These are phyloP conservation scores for Encarsia formosa DNA, from an alignment of 2,888 invertebrate species.

Conservation along the genomic window DNA sequence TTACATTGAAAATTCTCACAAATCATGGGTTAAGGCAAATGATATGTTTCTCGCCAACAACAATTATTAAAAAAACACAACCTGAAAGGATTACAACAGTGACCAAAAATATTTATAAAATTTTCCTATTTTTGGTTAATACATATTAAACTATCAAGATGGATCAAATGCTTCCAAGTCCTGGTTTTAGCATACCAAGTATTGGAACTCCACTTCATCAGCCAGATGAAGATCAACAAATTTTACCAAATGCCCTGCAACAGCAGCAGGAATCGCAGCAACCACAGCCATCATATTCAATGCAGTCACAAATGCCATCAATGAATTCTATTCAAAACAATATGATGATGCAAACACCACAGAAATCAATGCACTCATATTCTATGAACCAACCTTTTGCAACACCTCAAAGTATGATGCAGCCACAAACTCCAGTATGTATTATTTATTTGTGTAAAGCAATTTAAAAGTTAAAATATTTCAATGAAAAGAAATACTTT, in stretches of 20 bases:
- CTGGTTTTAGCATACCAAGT: conserved; percentile 83
- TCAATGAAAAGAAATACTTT: not conserved
- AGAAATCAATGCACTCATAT: conserved; percentile 72
- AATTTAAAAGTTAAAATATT: not conserved
- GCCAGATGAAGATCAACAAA: conserved; percentile 87
- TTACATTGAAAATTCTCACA: conserved; percentile 3
- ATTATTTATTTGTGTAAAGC: not conserved
- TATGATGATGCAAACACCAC: conserved; percentile 64
- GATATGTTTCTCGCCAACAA: too few relatives aligned
- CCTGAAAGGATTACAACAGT: too few relatives aligned
- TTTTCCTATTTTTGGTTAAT: not conserved
- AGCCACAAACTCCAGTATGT: conserved; percentile 80
- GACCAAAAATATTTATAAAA: not conserved
- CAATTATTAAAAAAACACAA: not conserved
- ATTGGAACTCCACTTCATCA: conserved; percentile 88
- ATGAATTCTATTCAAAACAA: conserved; percentile 60
- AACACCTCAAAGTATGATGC: conserved; percentile 81
- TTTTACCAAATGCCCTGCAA: conserved; percentile 77
- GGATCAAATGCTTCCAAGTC: conserved; percentile 90
- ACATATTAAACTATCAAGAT: conserved; percentile 52
- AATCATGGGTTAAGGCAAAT: conserved; percentile 12
- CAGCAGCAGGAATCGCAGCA: conserved; percentile 60
- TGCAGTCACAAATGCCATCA: conserved; percentile 56
- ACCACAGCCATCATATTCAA: conserved; percentile 57
- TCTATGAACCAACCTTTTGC: conserved; percentile 69